phyloP scores from a whole-genome alignment of 2,113 vertebrate species.

The Platysternon megacephalum region DNA sequence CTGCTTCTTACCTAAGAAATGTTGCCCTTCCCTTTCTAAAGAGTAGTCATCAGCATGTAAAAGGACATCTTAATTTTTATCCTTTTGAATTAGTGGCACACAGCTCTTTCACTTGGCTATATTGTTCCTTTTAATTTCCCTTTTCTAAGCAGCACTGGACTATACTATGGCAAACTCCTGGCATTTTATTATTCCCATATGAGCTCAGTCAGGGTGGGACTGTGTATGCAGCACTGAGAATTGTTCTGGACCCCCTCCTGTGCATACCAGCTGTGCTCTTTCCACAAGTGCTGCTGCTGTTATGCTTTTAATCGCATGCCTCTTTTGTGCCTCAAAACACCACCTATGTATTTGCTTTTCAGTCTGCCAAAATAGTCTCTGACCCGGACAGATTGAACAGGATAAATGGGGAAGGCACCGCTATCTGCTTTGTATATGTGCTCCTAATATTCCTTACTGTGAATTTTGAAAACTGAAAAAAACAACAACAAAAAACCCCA shows the following conservation, averaged over 20 bases:
- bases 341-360: background rate
- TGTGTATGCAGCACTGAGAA: background rate
- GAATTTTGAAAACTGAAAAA: background rate
- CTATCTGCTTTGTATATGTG: background rate
- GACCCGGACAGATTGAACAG: background rate
- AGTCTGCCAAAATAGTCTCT: background rate
- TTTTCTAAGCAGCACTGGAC: background rate
- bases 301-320: background rate
- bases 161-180: background rate
- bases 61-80: background rate
- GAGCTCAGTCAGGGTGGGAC: background rate
- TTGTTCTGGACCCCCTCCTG: background rate
- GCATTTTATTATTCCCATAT: background rate
- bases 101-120: background rate
- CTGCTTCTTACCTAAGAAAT: accelerated
- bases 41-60: background rate
- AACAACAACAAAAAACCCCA: background rate
- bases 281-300: background rate
- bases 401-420: background rate
- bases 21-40: accelerated
- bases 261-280: background rate
- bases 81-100: background rate
- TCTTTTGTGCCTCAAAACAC: background rate
- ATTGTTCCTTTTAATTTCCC: background rate
- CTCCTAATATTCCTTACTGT: background rate